These are phyloP conservation scores for Dermatemys mawii DNA, from an alignment of 2,113 vertebrate species.

Conservation along the genomic window DNA sequence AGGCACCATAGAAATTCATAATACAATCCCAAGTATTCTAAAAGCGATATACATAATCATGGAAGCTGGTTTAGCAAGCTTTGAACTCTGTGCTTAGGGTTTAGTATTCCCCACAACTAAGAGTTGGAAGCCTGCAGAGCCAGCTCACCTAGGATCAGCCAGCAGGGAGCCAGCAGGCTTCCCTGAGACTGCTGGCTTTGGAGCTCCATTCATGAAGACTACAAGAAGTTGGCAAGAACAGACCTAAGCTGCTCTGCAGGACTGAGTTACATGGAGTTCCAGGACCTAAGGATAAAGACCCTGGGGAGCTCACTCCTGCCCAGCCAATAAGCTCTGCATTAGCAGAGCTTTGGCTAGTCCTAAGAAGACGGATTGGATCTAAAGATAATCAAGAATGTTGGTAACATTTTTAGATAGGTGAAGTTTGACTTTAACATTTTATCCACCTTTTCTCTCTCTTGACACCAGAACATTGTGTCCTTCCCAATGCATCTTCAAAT, in stretches of 20 bases:
- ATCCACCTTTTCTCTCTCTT: constrained; percentile 3
- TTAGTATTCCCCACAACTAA: neutral
- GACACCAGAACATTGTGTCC: neutral
- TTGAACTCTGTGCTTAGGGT: neutral
- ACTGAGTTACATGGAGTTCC: neutral
- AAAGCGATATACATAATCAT: neutral
- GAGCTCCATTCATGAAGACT: neutral
- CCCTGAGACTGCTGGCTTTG: neutral
- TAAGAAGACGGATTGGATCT: neutral
- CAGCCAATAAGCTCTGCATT: neutral
- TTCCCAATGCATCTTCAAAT: neutral
- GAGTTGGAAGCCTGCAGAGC: neutral
- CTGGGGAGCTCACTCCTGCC: neutral
- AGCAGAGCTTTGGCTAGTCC: accelerated
- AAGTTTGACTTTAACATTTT: neutral
- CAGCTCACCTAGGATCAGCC: accelerated
- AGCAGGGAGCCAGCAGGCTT: neutral
- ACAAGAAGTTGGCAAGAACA: neutral
- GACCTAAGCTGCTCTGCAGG: neutral
- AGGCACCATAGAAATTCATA: neutral
- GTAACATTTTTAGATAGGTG: accelerated
- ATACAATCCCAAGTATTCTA: neutral
- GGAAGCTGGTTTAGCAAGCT: neutral
- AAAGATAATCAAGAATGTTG: neutral
- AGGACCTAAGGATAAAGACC: neutral